Evolutionary conservation across 2,797 vertebrate species (phyloP).

Genomic region (Poeciliopsis paucimaculata): DNA sequence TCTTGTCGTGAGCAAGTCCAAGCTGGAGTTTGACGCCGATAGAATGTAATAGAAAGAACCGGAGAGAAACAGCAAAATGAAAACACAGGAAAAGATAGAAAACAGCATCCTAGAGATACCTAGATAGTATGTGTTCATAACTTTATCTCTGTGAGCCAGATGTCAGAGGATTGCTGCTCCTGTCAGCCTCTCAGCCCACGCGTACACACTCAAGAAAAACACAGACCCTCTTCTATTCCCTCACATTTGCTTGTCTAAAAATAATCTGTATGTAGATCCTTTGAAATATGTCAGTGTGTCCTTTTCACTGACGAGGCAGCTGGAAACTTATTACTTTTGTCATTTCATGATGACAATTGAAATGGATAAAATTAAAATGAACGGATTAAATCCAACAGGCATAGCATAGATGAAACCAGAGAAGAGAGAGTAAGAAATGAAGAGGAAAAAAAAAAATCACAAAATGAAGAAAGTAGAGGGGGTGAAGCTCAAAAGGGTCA

Average conservation of each 20-base stretch:
- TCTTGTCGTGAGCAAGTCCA: constrained; percentile 38
- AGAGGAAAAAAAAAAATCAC: not conserved
- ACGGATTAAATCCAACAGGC: constrained; percentile 9
- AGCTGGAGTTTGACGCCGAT: constrained; percentile 41
- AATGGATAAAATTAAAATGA: constrained; percentile 25
- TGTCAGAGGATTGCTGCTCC: constrained; percentile 72
- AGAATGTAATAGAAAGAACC: constrained; percentile 24
- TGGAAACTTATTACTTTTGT: constrained; percentile 15
- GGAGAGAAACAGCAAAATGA: constrained; percentile 22
- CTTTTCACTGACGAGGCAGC: constrained; percentile 16
- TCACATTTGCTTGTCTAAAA: constrained; percentile 54
- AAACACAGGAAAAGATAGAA: constrained; percentile 24
- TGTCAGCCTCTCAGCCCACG: constrained; percentile 59
- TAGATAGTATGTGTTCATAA: constrained; percentile 66
- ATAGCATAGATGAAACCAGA: not conserved
- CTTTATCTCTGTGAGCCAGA: constrained; percentile 75
- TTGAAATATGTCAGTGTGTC: constrained; percentile 47
- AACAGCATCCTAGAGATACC: constrained; percentile 54
- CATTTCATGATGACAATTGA: constrained; percentile 19
- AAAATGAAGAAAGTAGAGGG: not conserved
- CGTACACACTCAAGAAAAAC: constrained; percentile 25
- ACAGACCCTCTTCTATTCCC: constrained; percentile 45
- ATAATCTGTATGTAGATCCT: constrained; percentile 45
- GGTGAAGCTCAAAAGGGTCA: not conserved
- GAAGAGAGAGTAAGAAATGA: not conserved